These are phyloP conservation scores for Ophioderma brevispina DNA, from an alignment of 35 echinoderm and acorn worm genomes.

Conservation along the genomic window DNA sequence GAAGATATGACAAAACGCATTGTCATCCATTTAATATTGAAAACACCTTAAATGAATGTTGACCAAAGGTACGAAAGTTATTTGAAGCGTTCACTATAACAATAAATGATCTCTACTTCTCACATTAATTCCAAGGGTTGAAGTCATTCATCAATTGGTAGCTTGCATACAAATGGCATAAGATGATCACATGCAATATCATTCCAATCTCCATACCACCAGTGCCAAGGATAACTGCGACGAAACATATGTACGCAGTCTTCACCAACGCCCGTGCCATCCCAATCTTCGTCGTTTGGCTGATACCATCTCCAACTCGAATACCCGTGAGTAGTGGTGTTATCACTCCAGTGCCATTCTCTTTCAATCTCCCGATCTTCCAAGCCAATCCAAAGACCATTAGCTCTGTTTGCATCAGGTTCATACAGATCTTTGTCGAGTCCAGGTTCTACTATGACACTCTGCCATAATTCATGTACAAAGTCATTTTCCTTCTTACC, in stretches of 20 bases:
- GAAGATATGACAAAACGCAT: too few species aligned
- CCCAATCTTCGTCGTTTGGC: background rate
- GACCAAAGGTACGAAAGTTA: too few species aligned
- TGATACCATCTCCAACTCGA: background rate
- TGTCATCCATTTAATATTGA: too few species aligned
- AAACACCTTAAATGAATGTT: too few species aligned
- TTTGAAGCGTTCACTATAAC: too few species aligned
- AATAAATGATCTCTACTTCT: too few species aligned
- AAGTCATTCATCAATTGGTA: background rate
- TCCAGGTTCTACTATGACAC: background rate
- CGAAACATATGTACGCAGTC: background rate
- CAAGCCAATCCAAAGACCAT: background rate
- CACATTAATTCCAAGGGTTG: too few species aligned
- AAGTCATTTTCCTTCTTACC: background rate
- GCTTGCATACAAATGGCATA: background rate
- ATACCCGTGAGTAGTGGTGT: background rate
- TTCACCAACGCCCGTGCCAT: background rate
- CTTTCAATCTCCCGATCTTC: background rate
- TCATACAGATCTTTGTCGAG: background rate
- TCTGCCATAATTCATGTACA: background rate
- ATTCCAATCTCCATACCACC: slow-evolving; percentile 4
- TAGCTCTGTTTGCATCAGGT: background rate
- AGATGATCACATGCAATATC: background rate
- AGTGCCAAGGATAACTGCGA: background rate
- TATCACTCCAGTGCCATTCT: background rate